phyloP scores from a whole-genome alignment of 2,888 invertebrate species.

The Blastobasis lacticolella region DNA sequence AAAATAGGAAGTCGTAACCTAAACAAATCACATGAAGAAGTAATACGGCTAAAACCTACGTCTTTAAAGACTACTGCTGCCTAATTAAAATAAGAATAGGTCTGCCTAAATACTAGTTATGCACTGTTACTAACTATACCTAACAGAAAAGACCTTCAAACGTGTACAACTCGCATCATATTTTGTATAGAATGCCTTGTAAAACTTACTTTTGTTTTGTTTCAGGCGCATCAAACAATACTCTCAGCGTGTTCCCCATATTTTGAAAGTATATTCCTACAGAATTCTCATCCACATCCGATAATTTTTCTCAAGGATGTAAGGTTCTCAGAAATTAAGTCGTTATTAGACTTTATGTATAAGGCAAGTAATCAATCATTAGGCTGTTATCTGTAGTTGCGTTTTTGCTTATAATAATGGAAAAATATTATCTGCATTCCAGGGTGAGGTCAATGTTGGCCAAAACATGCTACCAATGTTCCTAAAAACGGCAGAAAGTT shows the following conservation, averaged over 20 bases:
- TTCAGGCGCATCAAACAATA: constrained; percentile 93
- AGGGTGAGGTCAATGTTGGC: constrained; percentile 91
- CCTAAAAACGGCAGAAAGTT: constrained; percentile 92
- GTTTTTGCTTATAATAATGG: neutral
- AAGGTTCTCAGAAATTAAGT: constrained; percentile 90
- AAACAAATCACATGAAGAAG: too few relatives aligned
- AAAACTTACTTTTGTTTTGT: constrained; percentile 30
- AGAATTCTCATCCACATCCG: constrained; percentile 91
- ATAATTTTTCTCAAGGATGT: constrained; percentile 96
- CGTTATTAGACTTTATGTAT: constrained; percentile 94
- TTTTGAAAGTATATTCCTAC: constrained; percentile 92
- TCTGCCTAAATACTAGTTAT: constrained; percentile 38
- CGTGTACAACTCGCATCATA: constrained; percentile 15
- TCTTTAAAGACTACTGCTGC: constrained; percentile 25
- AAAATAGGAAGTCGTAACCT: too few relatives aligned
- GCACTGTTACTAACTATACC: constrained; percentile 36
- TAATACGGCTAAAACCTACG: neutral
- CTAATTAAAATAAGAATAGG: constrained; percentile 58
- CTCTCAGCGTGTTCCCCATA: constrained; percentile 95
- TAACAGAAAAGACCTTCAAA: constrained; percentile 51
- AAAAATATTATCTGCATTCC: constrained; percentile 22
- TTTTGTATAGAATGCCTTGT: too few relatives aligned
- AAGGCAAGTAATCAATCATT: constrained; percentile 72
- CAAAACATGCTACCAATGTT: constrained; percentile 93
- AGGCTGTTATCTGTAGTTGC: neutral